Evolutionary conservation across 2,888 invertebrate genomes (phyloP).

Genomic region (Caprella mutica): DNA sequence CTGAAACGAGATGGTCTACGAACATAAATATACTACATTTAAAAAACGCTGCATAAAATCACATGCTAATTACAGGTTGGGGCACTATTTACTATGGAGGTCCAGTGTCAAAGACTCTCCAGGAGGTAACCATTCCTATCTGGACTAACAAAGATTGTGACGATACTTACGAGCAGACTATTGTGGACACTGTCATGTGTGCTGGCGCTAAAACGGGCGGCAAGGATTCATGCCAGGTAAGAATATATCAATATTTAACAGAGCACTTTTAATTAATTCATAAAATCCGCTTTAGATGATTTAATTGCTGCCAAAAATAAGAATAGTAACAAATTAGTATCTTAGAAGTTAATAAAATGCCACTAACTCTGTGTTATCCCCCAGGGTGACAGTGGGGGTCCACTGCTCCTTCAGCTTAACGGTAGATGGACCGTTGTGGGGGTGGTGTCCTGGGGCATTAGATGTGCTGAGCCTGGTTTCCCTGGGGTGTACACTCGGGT

Average conservation of each 20-base stretch:
- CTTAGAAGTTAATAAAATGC: neutral
- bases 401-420: constrained; percentile 56
- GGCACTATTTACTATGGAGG: constrained; percentile 61
- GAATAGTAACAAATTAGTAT: no score
- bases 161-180: constrained; percentile 26
- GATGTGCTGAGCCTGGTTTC: constrained; percentile 60
- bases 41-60: neutral
- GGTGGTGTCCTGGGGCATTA: constrained; percentile 73
- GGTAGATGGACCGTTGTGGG: constrained; percentile 63
- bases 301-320: no score
- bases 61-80: constrained; percentile 51
- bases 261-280: no score
- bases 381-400: constrained; percentile 76
- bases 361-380: constrained; percentile 32
- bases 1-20: no score
- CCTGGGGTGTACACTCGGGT: constrained; percentile 73
- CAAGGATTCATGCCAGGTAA: constrained; percentile 70
- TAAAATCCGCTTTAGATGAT: no score
- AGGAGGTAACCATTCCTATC: constrained; percentile 66
- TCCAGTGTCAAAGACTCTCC: constrained; percentile 53
- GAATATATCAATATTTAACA: no score
- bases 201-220: constrained; percentile 62
- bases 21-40: neutral
- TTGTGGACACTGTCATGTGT: constrained; percentile 49
- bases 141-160: constrained; percentile 50